Evolutionary conservation across 2,113 vertebrate genomes (phyloP).

Genomic region (Hippocampus abdominalis): DNA sequence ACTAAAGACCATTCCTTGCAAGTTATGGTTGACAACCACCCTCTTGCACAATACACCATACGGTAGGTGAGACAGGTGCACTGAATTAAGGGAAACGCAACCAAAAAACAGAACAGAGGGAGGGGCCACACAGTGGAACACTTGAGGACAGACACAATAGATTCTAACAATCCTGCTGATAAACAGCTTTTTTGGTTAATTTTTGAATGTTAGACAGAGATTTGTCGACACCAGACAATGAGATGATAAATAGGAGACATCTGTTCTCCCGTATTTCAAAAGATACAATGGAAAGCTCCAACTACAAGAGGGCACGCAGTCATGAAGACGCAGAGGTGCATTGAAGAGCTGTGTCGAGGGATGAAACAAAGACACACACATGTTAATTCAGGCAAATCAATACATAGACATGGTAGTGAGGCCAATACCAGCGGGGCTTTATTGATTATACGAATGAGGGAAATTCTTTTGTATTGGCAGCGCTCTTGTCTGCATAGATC

Average conservation of each 20-base stretch:
- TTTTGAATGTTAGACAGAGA: background rate
- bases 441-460: slow-evolving; percentile 36
- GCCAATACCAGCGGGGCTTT: background rate
- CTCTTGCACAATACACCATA: too few relatives aligned
- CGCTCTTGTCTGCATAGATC: background rate
- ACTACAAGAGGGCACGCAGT: background rate
- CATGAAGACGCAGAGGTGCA: background rate
- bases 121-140: too few relatives aligned
- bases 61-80: too few relatives aligned
- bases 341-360: slow-evolving; percentile 5
- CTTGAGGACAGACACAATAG: too few relatives aligned
- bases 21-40: too few relatives aligned
- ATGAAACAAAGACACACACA: slow-evolving; percentile 33
- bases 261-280: background rate
- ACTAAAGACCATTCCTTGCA: too few relatives aligned
- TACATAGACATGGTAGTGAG: slow-evolving; percentile 23
- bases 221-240: background rate
- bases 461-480: slow-evolving; percentile 11
- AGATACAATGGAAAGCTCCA: background rate
- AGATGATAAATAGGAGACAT: background rate
- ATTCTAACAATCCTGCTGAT: background rate
- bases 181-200: background rate
- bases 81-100: too few relatives aligned
- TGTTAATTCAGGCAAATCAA: slow-evolving; percentile 48
- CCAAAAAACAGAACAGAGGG: too few relatives aligned